phyloP scores from a whole-genome alignment of 2,888 invertebrate genomes.

The Eilema sororculum region DNA sequence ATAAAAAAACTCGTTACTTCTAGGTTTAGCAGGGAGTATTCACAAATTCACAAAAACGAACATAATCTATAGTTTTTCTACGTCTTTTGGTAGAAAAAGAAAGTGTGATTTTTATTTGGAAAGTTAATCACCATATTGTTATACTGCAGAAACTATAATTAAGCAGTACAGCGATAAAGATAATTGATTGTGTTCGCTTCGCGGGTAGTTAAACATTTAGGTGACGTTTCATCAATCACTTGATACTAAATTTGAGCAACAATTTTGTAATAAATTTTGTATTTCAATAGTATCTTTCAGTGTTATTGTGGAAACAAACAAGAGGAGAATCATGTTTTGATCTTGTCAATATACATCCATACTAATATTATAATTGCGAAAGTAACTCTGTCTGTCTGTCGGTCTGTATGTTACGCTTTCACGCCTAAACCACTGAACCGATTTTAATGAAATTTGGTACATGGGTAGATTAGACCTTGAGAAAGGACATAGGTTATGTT shows the following conservation, averaged over 20 bases:
- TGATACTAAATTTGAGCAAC: not conserved
- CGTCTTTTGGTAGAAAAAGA: not conserved
- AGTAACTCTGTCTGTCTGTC: too few species aligned
- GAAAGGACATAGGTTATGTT: too few species aligned
- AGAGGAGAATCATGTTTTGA: too few species aligned
- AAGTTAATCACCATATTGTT: slow-evolving; percentile 14
- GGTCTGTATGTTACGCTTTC: too few species aligned
- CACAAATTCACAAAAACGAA: not conserved
- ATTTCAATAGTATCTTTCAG: not conserved
- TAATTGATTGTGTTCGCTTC: slow-evolving; percentile 15
- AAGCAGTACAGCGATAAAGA: slow-evolving; percentile 6
- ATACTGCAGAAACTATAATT: slow-evolving; percentile 5
- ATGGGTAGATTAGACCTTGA: too few species aligned
- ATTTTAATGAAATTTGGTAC: too few species aligned
- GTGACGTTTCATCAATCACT: slow-evolving; percentile 4
- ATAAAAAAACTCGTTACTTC: too few species aligned
- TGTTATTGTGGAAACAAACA: too few species aligned
- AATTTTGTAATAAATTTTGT: not conserved
- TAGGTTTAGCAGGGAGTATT: not conserved
- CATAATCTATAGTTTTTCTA: not conserved
- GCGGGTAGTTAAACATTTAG: not conserved
- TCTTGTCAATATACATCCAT: too few species aligned
- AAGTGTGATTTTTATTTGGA: slow-evolving; percentile 17
- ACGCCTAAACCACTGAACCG: too few species aligned
- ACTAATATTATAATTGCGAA: too few species aligned